phyloP scores from a whole-genome alignment of 2,797 vertebrate genomes.

The Sebastes elongatus region DNA sequence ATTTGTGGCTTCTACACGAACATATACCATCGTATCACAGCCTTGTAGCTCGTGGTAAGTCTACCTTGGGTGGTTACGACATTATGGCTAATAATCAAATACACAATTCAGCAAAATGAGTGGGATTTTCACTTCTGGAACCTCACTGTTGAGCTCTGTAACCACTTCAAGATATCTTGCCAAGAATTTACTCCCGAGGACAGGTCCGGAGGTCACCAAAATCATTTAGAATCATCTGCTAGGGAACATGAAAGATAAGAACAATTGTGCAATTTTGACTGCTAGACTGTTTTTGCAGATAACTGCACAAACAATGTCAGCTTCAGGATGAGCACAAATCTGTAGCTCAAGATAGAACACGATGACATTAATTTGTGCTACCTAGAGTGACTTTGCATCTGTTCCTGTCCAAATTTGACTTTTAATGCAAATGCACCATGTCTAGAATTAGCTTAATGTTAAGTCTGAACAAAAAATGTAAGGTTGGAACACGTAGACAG shows the following conservation, averaged over 20 bases:
- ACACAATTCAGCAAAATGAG: too few relatives aligned
- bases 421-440: neutral
- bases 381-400: neutral
- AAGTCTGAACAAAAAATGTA: neutral
- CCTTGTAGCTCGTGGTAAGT: too few relatives aligned
- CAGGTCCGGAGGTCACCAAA: neutral
- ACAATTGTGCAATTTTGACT: too few relatives aligned
- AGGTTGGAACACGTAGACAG: neutral
- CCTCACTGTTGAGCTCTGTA: too few relatives aligned
- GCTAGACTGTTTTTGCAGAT: neutral
- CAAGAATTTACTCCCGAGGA: neutral
- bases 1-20: too few relatives aligned
- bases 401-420: neutral
- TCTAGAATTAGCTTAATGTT: neutral
- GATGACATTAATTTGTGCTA: neutral
- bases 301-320: neutral
- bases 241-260: neutral
- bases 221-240: neutral
- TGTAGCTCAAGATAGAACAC: neutral
- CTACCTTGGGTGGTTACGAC: too few relatives aligned
- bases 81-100: too few relatives aligned
- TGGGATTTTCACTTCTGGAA: too few relatives aligned
- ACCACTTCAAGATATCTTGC: neutral
- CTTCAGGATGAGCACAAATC: neutral
- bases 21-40: too few relatives aligned